Base-by-base conservation (phyloP, 2,113 vertebrate genomes). In the Machaerirhynchus nigripectus region DNA sequence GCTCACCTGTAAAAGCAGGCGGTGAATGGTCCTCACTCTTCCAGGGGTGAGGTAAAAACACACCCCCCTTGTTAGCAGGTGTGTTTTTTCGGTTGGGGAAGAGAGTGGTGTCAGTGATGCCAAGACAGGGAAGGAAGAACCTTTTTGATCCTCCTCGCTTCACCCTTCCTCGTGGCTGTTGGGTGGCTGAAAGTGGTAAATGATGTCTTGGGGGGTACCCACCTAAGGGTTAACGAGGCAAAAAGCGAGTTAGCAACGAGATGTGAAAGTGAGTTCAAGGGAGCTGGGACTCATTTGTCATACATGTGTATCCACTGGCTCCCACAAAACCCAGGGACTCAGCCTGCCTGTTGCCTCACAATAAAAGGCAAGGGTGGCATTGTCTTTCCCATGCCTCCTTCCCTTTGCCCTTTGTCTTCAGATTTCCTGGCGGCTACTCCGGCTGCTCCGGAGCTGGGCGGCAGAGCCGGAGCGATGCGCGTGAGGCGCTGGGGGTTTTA, bases 281-380 rank as follows among this genome's bases (percentile, higher is more conserved):
- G 39, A 49, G 16, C 63, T 93, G 57, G 39, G 47, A 15, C 60
- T 95, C 79, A 40, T 80, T 93, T 96, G 82, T 96, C 59, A 47
- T 76, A 84, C 77, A 50, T 55, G 53, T 4, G 15, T 60, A 82
- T 90, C 90, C 79, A 15, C 30, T 80, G 87, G 79, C 56, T 93
- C 80, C 79, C 90, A 81, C 46, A 60, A 88, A 93, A 90, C 64
- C 33, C 80, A 89, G 24, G 56, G 71, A 63, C 60, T 89, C 52
- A 37, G 80, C 76, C 79, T 82, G 74, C 52, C 50, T 42, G 1
- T 74, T 73, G 33, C 63, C 57, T 84, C 46, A 79, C 59, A 63
- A 59, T 90, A 71, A 86, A 92, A 89, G 50, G 80, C 80, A 91
- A 91, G 61, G 49, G 46, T 90, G 85, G 74, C 87, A 57, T 92